Conservation (phyloP, 2,888 invertebrate genomes). For the Adelognathus sp. region DNA sequence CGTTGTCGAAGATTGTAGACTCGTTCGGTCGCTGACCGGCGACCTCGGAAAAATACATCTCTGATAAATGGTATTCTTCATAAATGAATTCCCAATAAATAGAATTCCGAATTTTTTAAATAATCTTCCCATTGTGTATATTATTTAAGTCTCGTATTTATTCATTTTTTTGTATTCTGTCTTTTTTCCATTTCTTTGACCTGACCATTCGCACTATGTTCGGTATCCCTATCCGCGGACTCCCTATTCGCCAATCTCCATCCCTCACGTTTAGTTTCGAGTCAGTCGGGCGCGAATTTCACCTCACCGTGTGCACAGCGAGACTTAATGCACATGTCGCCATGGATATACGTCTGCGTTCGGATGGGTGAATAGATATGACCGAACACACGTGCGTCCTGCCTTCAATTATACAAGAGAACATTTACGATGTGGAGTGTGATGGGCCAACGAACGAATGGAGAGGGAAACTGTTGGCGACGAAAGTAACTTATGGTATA, state of each 20-base stretch:
- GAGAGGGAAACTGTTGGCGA: background rate
- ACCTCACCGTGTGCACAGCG: background rate
- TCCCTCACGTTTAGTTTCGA: background rate
- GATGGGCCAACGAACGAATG: constrained; percentile 5
- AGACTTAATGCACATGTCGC: background rate
- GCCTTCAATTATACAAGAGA: constrained; percentile 16
- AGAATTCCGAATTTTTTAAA: too few species aligned
- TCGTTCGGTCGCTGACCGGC: too few species aligned
- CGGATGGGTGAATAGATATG: background rate
- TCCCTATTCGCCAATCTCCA: constrained; percentile 12
- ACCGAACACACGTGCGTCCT: background rate
- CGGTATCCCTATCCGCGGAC: background rate
- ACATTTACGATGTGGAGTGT: constrained; percentile 5
- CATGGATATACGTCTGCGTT: background rate
- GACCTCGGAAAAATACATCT: too few species aligned
- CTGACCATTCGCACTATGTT: too few species aligned
- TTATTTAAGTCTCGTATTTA: too few species aligned
- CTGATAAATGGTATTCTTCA: too few species aligned
- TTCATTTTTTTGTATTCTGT: background rate
- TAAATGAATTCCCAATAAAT: too few species aligned
- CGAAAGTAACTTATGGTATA: background rate
- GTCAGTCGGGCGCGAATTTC: constrained; percentile 38
- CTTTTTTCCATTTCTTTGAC: background rate
- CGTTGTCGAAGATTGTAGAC: too few species aligned
- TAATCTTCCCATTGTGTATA: too few species aligned